Evolutionary conservation across 2,888 invertebrate species (phyloP).

Genomic region (Lycaena phlaeas): DNA sequence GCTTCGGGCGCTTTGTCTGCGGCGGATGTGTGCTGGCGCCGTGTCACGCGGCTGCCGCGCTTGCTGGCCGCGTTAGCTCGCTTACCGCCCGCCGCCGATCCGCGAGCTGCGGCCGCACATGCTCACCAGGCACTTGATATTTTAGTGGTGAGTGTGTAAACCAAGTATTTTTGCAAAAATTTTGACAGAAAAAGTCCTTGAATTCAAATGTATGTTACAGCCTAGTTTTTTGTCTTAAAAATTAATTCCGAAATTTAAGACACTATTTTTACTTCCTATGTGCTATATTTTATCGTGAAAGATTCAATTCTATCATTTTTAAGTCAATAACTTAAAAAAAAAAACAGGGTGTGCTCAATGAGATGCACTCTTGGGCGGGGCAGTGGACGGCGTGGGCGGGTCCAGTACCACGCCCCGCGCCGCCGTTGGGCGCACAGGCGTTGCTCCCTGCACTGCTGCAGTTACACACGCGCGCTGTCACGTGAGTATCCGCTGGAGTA

Average conservation of each 20-base stretch:
- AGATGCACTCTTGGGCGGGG: conserved; percentile 77
- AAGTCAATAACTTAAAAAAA: too few relatives aligned
- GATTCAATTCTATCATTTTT: too few relatives aligned
- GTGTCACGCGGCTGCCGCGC: conserved; percentile 36
- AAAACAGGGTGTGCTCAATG: conserved; percentile 67
- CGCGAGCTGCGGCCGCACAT: conserved; percentile 20
- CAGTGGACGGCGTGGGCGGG: conserved; percentile 52
- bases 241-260: too few relatives aligned
- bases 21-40: conserved; percentile 49
- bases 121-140: conserved; percentile 19
- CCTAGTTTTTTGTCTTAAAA: too few relatives aligned
- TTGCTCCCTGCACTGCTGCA: conserved; percentile 34
- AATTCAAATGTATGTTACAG: too few relatives aligned
- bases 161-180: too few relatives aligned
- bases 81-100: conserved; percentile 22
- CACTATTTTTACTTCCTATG: too few relatives aligned
- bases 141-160: conserved; percentile 21
- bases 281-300: too few relatives aligned
- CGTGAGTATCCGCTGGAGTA: conserved; percentile 26
- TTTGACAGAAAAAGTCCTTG: too few relatives aligned
- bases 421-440: conserved; percentile 24
- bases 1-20: conserved; percentile 41
- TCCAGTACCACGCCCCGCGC: conserved; percentile 18
- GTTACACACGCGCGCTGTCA: conserved; percentile 31
- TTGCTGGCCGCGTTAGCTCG: conserved; percentile 36